Base-by-base conservation (phyloP, 2,888 invertebrate genomes). In the Augiades crinisus region DNA sequence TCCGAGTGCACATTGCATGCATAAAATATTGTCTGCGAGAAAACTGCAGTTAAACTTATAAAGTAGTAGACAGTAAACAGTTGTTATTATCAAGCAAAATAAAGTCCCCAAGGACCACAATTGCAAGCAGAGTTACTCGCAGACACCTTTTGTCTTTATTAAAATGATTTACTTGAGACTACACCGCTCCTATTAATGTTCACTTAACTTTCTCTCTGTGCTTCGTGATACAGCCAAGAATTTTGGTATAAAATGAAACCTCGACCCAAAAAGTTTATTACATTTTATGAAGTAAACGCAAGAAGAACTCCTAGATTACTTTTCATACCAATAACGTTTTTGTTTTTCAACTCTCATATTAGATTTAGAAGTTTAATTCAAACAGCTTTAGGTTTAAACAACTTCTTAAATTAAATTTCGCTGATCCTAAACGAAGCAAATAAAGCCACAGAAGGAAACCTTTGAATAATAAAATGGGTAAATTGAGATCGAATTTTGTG, bases 131-230 rank as follows among this genome's bases (percentile, higher is more conserved):
- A 45, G 38, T 52, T 38, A 52, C 33, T 52, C 51, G 38, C 33
- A 45, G 51, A 52, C 51, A 52, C 51, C 45, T 52, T 27, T 52
- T 45, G 51, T 52, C 51, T 52, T 52, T 45, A 52, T 52, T 45
- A 52, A 45, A 52, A 52, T 52, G 51, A 52, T 52, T 52, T 52
- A 52, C 51, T 45, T 33, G 45, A 38, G 31, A 52, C 51, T 52
- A 44, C 51, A 52, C 51, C 33, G 38, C 38, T 45, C 31, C 45
- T 45, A 52, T 52, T 52, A 52, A 52, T 52, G 51, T 52, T 47
- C 38, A 31, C 45, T 45, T 52, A 52, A 52, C 44, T 52, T 52
- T 51, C 14, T 36, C 45, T 45, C 45, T 31, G 45, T 38, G 44
- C 24, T 45, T 38, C 44, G 45, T 38, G 38, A 52, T 38, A 52